Evolutionary conservation across 1,140 invertebrate species (phyloP).

Genomic region (Whitmania pigra): DNA sequence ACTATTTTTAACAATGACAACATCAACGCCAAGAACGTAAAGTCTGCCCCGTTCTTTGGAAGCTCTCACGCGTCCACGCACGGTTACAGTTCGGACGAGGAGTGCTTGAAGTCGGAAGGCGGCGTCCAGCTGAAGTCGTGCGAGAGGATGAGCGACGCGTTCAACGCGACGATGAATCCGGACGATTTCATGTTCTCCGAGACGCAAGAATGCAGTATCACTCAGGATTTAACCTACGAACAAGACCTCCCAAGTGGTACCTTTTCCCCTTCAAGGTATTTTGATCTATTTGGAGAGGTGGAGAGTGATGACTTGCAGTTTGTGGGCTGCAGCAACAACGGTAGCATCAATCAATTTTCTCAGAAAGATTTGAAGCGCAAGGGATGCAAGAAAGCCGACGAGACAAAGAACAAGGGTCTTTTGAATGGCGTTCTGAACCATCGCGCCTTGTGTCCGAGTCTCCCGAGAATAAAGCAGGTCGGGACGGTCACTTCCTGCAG

Average conservation of each 20-base stretch:
- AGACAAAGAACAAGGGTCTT: not conserved
- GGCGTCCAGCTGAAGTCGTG: no score
- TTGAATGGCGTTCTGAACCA: not conserved
- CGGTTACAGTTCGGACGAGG: not conserved
- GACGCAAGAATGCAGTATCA: not conserved
- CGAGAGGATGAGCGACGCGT: no score
- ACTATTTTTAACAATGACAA: not conserved
- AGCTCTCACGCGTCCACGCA: not conserved
- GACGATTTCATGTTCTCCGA: slow-evolving; percentile 1
- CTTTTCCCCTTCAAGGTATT: not conserved
- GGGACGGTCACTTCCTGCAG: slow-evolving; percentile 7
- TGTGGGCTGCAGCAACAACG: not conserved
- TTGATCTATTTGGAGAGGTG: not conserved
- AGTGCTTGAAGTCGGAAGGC: no score
- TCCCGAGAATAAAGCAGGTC: not conserved
- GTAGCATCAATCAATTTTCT: not conserved
- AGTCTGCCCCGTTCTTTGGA: not conserved
- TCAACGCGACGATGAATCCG: not conserved
- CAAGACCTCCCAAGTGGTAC: not conserved
- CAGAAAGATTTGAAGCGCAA: not conserved
- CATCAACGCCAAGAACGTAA: not conserved
- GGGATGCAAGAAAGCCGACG: not conserved
- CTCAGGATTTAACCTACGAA: not conserved
- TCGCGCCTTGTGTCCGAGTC: not conserved
- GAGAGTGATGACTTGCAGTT: not conserved